phyloP scores from a whole-genome alignment of 2,888 invertebrate species.

The Macrophya annulata region DNA sequence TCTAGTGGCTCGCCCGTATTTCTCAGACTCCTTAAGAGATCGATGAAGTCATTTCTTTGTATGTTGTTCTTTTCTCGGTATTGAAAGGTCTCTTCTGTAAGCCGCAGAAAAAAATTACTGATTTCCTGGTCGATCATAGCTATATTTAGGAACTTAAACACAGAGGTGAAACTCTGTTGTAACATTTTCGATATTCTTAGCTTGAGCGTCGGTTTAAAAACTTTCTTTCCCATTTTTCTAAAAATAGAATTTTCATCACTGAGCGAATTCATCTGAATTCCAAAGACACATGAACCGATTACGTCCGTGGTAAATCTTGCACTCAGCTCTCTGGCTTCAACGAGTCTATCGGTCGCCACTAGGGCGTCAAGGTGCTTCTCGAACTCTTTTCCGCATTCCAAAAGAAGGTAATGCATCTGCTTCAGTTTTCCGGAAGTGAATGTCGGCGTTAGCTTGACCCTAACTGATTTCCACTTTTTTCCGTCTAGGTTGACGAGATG shows the following conservation, averaged over 20 bases:
- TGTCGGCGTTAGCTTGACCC: constrained; percentile 84
- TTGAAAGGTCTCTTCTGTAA: constrained; percentile 79
- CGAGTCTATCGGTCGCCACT: constrained; percentile 73
- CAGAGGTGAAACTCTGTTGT: constrained; percentile 69
- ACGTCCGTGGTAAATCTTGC: constrained; percentile 79
- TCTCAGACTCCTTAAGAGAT: constrained; percentile 80
- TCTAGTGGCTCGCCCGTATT: constrained; percentile 67
- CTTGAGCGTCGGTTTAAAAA: constrained; percentile 60
- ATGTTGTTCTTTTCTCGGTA: constrained; percentile 79
- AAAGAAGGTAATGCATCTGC: constrained; percentile 84
- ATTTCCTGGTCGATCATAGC: constrained; percentile 72
- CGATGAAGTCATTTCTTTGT: constrained; percentile 81
- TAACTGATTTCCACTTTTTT: constrained; percentile 84
- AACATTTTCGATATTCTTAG: constrained; percentile 38
- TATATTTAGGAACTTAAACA: constrained; percentile 73
- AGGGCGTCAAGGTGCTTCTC: constrained; percentile 77
- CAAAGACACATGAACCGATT: constrained; percentile 79
- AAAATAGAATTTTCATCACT: constrained; percentile 74
- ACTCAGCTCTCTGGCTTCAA: constrained; percentile 69
- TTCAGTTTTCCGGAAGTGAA: constrained; percentile 87
- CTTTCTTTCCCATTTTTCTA: constrained; percentile 63
- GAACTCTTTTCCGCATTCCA: constrained; percentile 82
- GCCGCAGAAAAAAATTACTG: constrained; percentile 79
- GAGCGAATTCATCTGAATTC: constrained; percentile 76
- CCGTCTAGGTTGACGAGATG: constrained; percentile 83